Evolutionary conservation across 2,888 invertebrate species (phyloP), one percentile per base, ranked within the genome.

Genomic region (Syrista parreyssii): DNA sequence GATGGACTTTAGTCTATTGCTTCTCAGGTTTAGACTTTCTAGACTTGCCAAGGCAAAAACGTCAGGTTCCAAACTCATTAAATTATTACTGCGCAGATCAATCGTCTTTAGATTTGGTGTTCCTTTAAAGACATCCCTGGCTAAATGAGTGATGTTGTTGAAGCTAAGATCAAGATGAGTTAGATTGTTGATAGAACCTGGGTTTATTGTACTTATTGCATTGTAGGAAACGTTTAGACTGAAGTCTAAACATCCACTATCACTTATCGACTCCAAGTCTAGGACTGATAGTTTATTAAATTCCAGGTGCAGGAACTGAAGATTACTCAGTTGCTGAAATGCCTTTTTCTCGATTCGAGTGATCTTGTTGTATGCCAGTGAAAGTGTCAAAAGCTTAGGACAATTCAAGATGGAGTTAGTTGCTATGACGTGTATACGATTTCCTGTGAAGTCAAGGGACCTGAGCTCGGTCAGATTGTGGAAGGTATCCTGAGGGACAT

Each of bases 121-220:
- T 80, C 94, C 94, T 86, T 95, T 94, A 85, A 97, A 95, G 81
- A 94, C 92, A 84, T 94, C 93, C 79, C 93, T 93, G 15, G 95
- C 94, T 80, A 96, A 92, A 80, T 93, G 93, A 81, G 95, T 95
- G 80, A 98, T 93, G 88, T 95, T 95, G 91, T 98, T 98, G 91
- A 96, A 96, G 80, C 97, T 96, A 85, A 98, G 92, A 91, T 97
- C 97, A 84, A 98, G 92, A 88, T 96, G 96, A 88, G 97, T 97
- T 82, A 97, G 91, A 87, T 94, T 95, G 89, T 94, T 94, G 73
- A 93, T 92, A 34, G 35, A 73, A 23, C 74, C 74, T n/a, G 33
- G 36, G 79, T 95, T 95, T 82, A 98, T 91, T 72, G 93, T 92
- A 11, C 93, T 93, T 55, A 98, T 94, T 80, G 94, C 94, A 88